A percentile compares a stretch with the other conserved stretches of the same genome.
Evolutionary conservation across 2,888 invertebrate species (phyloP).

Genomic region (Diploptera punctata): DNA sequence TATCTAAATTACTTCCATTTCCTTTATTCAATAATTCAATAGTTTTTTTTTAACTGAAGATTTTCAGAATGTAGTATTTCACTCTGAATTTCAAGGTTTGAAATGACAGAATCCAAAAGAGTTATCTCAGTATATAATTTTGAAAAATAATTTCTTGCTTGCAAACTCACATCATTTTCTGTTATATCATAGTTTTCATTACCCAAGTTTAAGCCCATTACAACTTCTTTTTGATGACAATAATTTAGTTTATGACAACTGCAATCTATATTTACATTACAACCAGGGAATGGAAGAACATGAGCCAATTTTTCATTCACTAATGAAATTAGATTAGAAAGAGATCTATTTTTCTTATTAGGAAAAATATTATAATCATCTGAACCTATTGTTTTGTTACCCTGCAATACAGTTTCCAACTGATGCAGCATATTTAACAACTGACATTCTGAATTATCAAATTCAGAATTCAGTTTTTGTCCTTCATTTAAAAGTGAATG

Average conservation of each 20-base stretch:
- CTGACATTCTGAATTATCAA: background rate
- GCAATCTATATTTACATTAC: background rate
- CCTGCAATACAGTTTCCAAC: background rate
- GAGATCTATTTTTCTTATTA: background rate
- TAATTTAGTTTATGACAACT: background rate
- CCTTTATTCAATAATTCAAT: too few relatives aligned
- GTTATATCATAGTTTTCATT: background rate
- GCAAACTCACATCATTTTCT: background rate
- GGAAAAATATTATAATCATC: background rate
- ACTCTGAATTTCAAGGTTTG: constrained; percentile 21
- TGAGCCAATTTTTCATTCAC: background rate
- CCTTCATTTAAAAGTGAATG: constrained; percentile 17
- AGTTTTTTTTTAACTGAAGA: background rate
- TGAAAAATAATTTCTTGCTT: background rate
- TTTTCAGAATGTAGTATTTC: constrained; percentile 23
- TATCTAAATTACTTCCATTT: too few relatives aligned
- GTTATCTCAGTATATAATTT: constrained; percentile 16
- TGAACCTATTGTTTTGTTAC: background rate
- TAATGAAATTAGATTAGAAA: background rate
- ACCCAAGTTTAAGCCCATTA: background rate
- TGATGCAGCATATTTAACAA: background rate
- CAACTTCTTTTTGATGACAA: background rate
- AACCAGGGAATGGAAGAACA: background rate
- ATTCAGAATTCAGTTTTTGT: constrained; percentile 22
- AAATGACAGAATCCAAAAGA: background rate